phyloP scores from a whole-genome alignment of 2,797 vertebrate genomes.

The Lacerta agilis region DNA sequence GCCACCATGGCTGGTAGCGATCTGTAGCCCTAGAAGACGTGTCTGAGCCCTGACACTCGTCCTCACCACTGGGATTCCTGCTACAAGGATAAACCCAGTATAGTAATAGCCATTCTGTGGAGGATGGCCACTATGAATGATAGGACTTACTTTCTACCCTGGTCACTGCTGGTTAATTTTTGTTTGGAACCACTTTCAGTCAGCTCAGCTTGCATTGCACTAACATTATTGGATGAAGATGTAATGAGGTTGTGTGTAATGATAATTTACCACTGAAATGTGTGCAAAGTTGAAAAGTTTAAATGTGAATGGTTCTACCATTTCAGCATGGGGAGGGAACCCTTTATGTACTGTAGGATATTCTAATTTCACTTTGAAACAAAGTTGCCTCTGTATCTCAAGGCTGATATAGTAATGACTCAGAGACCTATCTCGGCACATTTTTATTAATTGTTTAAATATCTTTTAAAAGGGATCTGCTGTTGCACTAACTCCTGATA shows the following conservation, averaged over 20 bases:
- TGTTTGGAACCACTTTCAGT: not conserved
- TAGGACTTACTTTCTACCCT: not conserved
- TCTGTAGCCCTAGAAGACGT: no score
- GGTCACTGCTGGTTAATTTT: not conserved
- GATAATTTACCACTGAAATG: not conserved
- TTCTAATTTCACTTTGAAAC: not conserved
- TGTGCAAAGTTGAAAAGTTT: conserved; percentile 4
- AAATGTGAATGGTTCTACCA: conserved; percentile 26
- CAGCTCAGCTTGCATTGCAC: not conserved
- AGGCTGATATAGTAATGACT: conserved; percentile 30
- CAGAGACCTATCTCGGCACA: conserved; percentile 48
- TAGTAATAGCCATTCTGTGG: not conserved
- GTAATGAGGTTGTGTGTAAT: not conserved
- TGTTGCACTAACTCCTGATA: conserved; percentile 84
- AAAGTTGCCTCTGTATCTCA: not conserved
- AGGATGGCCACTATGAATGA: not conserved
- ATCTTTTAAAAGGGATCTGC: conserved; percentile 83
- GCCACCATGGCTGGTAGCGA: no score
- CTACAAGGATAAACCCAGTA: not conserved
- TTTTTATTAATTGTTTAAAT: conserved; percentile 60
- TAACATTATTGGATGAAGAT: not conserved
- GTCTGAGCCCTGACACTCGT: not conserved
- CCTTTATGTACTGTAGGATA: not conserved
- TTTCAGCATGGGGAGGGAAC: not conserved
- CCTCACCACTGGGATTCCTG: not conserved